These are phyloP conservation scores for Allobates femoralis DNA, from an alignment of 2,797 vertebrate species.

Conservation along the genomic window DNA sequence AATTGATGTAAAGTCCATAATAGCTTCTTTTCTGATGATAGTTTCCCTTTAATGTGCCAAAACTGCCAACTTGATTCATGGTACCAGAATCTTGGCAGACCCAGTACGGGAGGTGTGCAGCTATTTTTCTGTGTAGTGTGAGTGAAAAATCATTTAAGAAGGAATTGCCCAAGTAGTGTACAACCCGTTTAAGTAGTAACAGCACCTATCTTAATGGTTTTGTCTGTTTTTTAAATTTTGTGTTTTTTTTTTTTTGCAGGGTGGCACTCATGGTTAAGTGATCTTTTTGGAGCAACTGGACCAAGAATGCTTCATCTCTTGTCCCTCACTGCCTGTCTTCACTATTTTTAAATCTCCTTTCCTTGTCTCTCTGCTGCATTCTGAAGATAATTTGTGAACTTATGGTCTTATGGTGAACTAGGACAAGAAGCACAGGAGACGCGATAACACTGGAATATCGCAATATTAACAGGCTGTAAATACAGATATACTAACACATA, in stretches of 20 bases:
- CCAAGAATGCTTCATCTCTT: slow-evolving; percentile 40
- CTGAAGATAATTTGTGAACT: slow-evolving; percentile 36
- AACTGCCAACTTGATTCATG: too few species aligned
- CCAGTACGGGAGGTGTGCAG: too few species aligned
- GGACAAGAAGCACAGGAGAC: slow-evolving; percentile 7
- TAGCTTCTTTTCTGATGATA: too few species aligned
- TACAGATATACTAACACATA: slow-evolving; percentile 54
- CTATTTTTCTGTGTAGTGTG: too few species aligned
- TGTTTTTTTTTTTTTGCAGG: slow-evolving; percentile 34
- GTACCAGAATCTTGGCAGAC: too few species aligned
- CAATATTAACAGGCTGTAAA: slow-evolving; percentile 52
- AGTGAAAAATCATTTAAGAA: too few species aligned
- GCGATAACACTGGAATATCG: slow-evolving; percentile 60
- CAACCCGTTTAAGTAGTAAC: background rate
- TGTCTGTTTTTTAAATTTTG: background rate
- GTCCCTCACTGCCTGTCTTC: slow-evolving; percentile 50
- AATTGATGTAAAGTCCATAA: too few species aligned
- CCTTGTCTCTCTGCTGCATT: slow-evolving; percentile 39
- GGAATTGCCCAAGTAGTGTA: too few species aligned
- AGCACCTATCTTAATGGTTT: background rate
- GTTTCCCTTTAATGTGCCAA: too few species aligned
- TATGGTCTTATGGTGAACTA: slow-evolving; percentile 17
- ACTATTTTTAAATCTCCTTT: background rate
- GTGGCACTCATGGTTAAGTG: slow-evolving; percentile 34
- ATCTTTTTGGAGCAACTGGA: slow-evolving; percentile 25